Percentiles rank a stretch among this genome's conserved stretches.
Evolutionary conservation across 2,113 vertebrate genomes (phyloP).

Genomic region (Gracilinanus agilis): DNA sequence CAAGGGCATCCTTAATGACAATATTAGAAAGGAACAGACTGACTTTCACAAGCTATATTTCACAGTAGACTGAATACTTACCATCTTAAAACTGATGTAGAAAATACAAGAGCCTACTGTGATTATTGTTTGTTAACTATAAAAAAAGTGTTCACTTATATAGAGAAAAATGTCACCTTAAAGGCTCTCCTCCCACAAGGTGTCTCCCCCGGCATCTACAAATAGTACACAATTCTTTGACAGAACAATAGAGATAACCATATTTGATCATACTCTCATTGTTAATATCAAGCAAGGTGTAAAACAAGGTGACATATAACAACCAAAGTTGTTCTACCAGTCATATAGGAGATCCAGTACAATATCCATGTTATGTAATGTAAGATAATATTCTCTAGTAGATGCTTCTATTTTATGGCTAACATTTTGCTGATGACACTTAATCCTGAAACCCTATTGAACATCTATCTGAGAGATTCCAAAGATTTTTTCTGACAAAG

Average conservation of each 20-base stretch:
- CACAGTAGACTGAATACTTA: not conserved
- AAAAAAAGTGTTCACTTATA: not conserved
- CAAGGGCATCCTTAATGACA: not conserved
- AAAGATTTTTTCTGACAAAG: not conserved
- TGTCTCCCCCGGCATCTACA: not conserved
- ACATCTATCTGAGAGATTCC: not conserved
- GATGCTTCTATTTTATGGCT: not conserved
- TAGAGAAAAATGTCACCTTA: not conserved
- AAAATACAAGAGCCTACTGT: not conserved
- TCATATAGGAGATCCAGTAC: not conserved
- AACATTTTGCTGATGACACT: not conserved
- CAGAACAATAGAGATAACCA: not conserved
- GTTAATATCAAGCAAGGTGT: not conserved
- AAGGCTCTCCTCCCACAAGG: not conserved
- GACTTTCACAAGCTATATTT: not conserved
- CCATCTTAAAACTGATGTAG: not conserved
- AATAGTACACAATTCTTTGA: not conserved
- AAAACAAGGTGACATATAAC: not conserved
- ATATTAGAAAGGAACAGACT: not conserved
- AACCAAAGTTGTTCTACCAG: not conserved
- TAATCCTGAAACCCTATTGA: not conserved
- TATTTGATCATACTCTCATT: not conserved
- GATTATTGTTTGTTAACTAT: not conserved
- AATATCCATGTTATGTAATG: not conserved
- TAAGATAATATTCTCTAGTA: not conserved